Evolutionary conservation across 2,888 invertebrate genomes (phyloP).

Genomic region (Zonitis immaculata): DNA sequence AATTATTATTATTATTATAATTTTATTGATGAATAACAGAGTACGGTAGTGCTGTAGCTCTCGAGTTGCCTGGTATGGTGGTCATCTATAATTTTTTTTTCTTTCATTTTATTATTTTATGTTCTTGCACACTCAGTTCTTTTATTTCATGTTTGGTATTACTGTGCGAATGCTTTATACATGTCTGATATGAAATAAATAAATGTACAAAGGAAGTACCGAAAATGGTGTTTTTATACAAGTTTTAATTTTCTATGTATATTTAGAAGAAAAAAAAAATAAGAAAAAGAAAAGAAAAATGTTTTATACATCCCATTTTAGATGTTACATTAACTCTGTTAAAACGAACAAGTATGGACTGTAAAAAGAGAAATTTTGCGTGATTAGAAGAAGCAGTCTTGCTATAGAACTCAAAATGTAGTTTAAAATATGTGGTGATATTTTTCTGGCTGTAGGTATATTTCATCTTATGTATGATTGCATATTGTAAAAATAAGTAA

Average conservation of each 20-base stretch:
- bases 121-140: conserved; percentile 45
- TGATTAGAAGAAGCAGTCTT: conserved; percentile 42
- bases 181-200: conserved; percentile 53
- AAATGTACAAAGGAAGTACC: conserved; percentile 55
- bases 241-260: conserved; percentile 50
- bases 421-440: conserved; percentile 52
- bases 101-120: conserved; percentile 19
- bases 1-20: conserved; percentile 33
- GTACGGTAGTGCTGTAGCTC: conserved; percentile 40
- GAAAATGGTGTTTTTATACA: conserved; percentile 51
- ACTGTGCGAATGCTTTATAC: conserved; percentile 56
- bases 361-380: conserved; percentile 27
- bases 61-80: conserved; percentile 42
- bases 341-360: conserved; percentile 41
- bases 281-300: conserved; percentile 21
- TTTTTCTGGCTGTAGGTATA: conserved; percentile 52
- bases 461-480: conserved; percentile 51
- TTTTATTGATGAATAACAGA: conserved; percentile 21
- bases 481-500: conserved; percentile 51
- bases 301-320: conserved; percentile 43
- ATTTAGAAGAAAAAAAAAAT: conserved; percentile 44
- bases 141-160: conserved; percentile 52
- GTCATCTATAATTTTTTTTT: conserved; percentile 26
- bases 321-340: conserved; percentile 36
- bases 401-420: conserved; percentile 49